phyloP scores from a whole-genome alignment of 2,888 invertebrate species.

The Cheilosia vernalis region DNA sequence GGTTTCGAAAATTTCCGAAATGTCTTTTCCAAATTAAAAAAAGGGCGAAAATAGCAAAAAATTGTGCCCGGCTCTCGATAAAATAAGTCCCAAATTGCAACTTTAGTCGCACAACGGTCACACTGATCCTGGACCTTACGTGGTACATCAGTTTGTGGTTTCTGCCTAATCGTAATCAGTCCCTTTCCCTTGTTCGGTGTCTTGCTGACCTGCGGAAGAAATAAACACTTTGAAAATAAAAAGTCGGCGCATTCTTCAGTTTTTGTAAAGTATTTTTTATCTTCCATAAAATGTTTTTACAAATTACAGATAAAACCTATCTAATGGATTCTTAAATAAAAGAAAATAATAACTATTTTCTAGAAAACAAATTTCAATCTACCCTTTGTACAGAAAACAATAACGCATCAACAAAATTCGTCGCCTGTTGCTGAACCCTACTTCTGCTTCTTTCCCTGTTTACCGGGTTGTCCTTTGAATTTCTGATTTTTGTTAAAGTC shows the following conservation, averaged over 20 bases:
- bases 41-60: too few relatives aligned
- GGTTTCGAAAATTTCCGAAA: too few relatives aligned
- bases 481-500: slow-evolving; percentile 55
- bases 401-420: slow-evolving; percentile 1
- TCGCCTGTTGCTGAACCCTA: slow-evolving; percentile 25
- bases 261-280: slow-evolving; percentile 6
- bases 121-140: too few relatives aligned
- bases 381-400: slow-evolving; percentile 38
- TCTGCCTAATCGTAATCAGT: too few relatives aligned
- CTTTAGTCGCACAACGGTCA: too few relatives aligned
- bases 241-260: not conserved
- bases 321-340: slow-evolving; percentile 41
- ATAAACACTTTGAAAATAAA: not conserved
- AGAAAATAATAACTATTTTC: slow-evolving; percentile 14
- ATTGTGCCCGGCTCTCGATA: too few relatives aligned
- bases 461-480: slow-evolving; percentile 56
- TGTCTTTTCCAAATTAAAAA: too few relatives aligned
- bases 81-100: too few relatives aligned
- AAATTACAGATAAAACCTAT: slow-evolving; percentile 34
- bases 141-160: too few relatives aligned
- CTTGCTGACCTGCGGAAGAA: not conserved
- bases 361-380: slow-evolving; percentile 7
- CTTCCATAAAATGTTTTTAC: slow-evolving; percentile 31
- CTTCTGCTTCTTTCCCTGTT: slow-evolving; percentile 52
- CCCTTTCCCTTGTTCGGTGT: too few relatives aligned